Evolutionary conservation across 2,888 invertebrate genomes (phyloP), one percentile per base, ranked within the genome.

Genomic region (Malachius bipustulatus): DNA sequence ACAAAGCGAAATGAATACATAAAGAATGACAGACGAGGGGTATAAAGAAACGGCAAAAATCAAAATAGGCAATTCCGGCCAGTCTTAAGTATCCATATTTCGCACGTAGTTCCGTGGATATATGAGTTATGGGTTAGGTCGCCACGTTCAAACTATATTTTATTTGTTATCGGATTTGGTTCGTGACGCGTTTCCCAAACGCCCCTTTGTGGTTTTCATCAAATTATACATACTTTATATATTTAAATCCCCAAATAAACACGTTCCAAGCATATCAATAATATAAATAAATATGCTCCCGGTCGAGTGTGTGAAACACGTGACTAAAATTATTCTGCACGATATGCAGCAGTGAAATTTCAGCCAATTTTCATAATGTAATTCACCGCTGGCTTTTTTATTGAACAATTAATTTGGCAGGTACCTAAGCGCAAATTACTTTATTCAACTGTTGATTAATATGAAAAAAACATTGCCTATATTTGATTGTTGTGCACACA

Each of bases 101-200:
- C 47, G 57, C 59, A 54, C 56, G 56, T 57, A 60, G 51, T 47
- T 19, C 55, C 53, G 56, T 56, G 55, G 54, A 59, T 59, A 54
- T 54, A 56, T 62, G 60, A 62, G 55, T 60, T 60, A 62, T 60
- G 56, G 53, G 46, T 47, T 50, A 49, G 57, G 56, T 56, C 55
- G 51, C 58, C 60, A 62, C 62, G 62, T 62, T 44, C 57, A 47
- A 50, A 55, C 62, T 54, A 62, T 62, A 60, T 62, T 62, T 62
- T 62, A 62, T 60, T 62, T 60, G 60, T 60, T 62, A 62, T 62
- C 62, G 59, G 59, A 57, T 56, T 56, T 6, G 54, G 60, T 59
- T 56, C 62, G 62, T 62, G 62, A 60, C 54, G 56, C 47, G 58
- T 59, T 58, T 62, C 55, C 59, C 56, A 55, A 60, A 58, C 56